Base-by-base conservation (phyloP, 2,888 invertebrate species). In the Leptopilina syphax region DNA sequence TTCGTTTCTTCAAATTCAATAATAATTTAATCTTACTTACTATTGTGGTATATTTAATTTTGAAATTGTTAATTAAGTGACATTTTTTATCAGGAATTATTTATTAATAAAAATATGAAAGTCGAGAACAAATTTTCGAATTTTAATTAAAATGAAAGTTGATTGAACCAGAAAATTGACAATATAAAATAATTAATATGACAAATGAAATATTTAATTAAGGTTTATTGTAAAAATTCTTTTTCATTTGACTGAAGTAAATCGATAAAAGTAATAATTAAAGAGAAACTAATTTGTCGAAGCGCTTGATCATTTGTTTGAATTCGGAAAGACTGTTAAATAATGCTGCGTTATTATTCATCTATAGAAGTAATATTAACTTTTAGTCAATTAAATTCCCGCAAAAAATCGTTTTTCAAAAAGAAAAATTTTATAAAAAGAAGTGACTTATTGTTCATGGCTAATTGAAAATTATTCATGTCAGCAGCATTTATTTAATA, bases 291-390 rank as follows among this genome's bases (percentile, higher is more conserved):
- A 27, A 70, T 70, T 70, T 70, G 54, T 13, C 27, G 34, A 54
- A 70, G 13, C 54, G 34, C 50, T 12, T 54, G 9, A 8, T 54
- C 8, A 70, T 70, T 70, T 70, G 50, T 70, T 24, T 70, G 12
- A 13, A 54, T 54, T 50, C 9, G 18, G 0, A 10, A 24, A 70
- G 54, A 13, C 54, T 54, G 50, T 27, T 27, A 34, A 54, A 54
- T 54, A 54, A 54, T 68, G 44, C 47, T 10, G 54, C 27, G 27
- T 13, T 13, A 70, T 70, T 24, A 70, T 70, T 54, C 70, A 70
- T 70, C 13, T 13, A 13, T 8, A 27, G 47, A 70, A 13, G 54
- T 50, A 4, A 57, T 57, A 57, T 60, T 60, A 70, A 6, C 47
- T 27, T 54, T 12, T 1, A 12, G 13, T 18, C 54, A 70, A 70